phyloP scores from a whole-genome alignment of 2,888 invertebrate species.

The Drosophila longiperda region DNA sequence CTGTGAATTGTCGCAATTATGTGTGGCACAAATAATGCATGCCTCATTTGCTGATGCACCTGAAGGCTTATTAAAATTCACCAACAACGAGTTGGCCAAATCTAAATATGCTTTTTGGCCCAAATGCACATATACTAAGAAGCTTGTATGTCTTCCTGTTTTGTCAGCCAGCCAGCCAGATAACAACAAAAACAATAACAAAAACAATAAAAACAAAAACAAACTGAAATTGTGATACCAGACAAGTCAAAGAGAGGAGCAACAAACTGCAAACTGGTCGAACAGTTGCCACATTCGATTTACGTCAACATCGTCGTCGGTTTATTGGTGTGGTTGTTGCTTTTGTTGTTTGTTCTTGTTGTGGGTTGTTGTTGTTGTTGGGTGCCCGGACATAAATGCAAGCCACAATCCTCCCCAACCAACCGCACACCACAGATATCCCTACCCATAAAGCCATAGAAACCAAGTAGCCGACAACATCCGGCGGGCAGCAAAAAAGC shows the following conservation, averaged over 20 bases:
- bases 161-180: slow-evolving; percentile 31
- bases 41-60: slow-evolving; percentile 79
- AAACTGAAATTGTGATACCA: slow-evolving; percentile 56
- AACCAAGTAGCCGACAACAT: neutral
- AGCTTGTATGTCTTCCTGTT: slow-evolving; percentile 17
- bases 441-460: neutral
- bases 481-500: neutral
- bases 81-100: slow-evolving; percentile 30
- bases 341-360: slow-evolving; percentile 32
- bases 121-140: neutral
- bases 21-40: slow-evolving; percentile 70
- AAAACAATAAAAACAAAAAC: slow-evolving; percentile 16
- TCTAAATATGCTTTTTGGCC: slow-evolving; percentile 31
- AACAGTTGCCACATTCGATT: slow-evolving; percentile 76
- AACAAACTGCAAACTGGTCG: slow-evolving; percentile 62
- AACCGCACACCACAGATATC: slow-evolving; percentile 10
- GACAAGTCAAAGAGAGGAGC: slow-evolving; percentile 55
- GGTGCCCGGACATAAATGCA: slow-evolving; percentile 58
- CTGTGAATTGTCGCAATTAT: slow-evolving; percentile 52
- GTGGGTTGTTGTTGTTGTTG: slow-evolving; percentile 41
- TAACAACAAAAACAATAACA: slow-evolving; percentile 14
- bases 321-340: slow-evolving; percentile 3
- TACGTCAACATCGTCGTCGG: slow-evolving; percentile 65
- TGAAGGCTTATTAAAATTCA: slow-evolving; percentile 74
- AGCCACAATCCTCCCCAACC: slow-evolving; percentile 26